Base-by-base conservation (phyloP, 1,140 invertebrate species). In the Halictus rubicundus region DNA sequence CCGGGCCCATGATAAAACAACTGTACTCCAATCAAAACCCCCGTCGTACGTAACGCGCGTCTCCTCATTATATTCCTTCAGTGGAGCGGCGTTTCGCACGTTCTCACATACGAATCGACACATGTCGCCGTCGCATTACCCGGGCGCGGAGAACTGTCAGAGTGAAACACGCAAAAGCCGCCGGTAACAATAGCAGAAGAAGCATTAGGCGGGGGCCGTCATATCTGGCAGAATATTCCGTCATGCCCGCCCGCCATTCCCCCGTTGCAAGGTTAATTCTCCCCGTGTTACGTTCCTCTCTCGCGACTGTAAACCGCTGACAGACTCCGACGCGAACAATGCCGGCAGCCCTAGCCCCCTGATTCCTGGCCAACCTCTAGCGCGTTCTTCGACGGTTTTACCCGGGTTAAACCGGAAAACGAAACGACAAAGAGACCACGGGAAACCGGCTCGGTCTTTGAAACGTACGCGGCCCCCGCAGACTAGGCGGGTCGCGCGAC, bases 201-300 rank as follows among this genome's bases (percentile, higher is more conserved):
- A 61, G 57, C 65, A 77, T 77, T 77, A 77, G 37, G 37, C 65
- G 49, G 5, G 49, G 5, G 37, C 49, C 49, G 54, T 76, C 73
- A 60, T 60, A 68, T 76, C 25, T 37, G 32, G 10, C 19, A 21
- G 49, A 68, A 68, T 57, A 21, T 68, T 59, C 49, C 64, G 32
- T 68, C 73, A 59, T 39, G 25, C 37, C 64, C 73, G 19, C 21
- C 32, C 14, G 32, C 32, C 32, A 32, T 32, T 32, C 69, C 60
- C 74, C 65, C 68, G 65, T 77, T 65, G 54, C 74, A 77, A 77
- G 65, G 66, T 77, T 69, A 77, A 69, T 77, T 69, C 66, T 77
- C 66, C 25, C 39, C 10, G 54, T 49, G 37, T 61, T 42, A 10
- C 65, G 52, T 46, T 37, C 52, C 49, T 42, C n/a, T 32, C 21